These are phyloP conservation scores for Kryphioiulus occultus DNA, from an alignment of 2,888 invertebrate species.

Conservation along the genomic window DNA sequence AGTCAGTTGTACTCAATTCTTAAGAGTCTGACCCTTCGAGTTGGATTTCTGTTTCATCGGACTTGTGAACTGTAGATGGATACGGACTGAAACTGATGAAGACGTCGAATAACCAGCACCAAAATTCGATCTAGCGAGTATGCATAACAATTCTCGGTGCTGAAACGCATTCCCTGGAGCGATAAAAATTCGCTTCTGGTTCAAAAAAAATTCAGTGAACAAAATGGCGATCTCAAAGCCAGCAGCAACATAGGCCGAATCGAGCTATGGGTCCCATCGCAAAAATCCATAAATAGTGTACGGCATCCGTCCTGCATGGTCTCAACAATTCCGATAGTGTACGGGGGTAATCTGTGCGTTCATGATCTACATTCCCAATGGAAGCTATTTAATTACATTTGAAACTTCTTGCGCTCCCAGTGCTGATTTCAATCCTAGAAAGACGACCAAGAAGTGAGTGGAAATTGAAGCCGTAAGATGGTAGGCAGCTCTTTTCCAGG, in stretches of 20 bases:
- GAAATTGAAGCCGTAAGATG: slow-evolving; percentile 2
- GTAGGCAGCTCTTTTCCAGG: background rate
- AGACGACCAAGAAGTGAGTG: slow-evolving; percentile 21
- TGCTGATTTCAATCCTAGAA: slow-evolving; percentile 35
- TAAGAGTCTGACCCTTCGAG: no score
- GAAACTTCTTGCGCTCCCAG: slow-evolving; percentile 20
- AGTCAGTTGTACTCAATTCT: no score
- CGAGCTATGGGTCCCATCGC: no score
- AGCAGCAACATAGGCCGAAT: background rate
- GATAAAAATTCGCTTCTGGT: slow-evolving; percentile 30
- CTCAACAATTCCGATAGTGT: slow-evolving; percentile 23
- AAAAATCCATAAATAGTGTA: background rate
- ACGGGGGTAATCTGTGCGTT: background rate
- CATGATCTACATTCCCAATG: slow-evolving; percentile 39
- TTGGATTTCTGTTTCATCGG: no score
- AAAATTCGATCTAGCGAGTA: no score
- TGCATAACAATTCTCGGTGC: background rate
- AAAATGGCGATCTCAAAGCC: background rate
- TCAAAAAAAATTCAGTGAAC: background rate
- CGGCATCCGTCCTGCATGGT: background rate
- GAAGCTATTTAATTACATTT: slow-evolving; percentile 42
- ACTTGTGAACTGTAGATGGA: no score
- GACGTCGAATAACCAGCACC: no score
- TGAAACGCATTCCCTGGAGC: background rate
- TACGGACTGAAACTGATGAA: no score